Percentiles rank a stretch among this genome's conserved stretches.
Conservation (phyloP, 2,797 vertebrate species). For the Pampus argenteus region DNA sequence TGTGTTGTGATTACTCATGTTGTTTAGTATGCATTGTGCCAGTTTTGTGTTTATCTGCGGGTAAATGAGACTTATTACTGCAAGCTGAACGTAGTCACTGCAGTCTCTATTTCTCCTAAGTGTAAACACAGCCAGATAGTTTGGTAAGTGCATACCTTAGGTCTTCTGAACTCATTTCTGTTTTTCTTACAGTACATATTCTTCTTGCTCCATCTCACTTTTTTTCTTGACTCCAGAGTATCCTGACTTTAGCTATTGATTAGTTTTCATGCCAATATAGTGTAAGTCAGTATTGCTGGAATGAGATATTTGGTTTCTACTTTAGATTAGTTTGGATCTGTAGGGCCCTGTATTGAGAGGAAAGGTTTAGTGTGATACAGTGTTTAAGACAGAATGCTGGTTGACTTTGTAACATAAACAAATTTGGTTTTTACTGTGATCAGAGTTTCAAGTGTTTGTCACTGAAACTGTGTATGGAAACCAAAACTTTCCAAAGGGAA, state of each 20-base stretch:
- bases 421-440: background rate
- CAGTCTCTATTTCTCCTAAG: constrained; percentile 26
- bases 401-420: background rate
- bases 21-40: background rate
- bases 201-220: background rate
- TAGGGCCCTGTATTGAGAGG: background rate
- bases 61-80: constrained; percentile 13
- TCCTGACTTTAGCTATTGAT: constrained; percentile 9
- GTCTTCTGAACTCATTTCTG: constrained; percentile 27
- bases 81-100: constrained; percentile 12
- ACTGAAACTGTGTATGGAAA: background rate
- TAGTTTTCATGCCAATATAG: constrained; percentile 6
- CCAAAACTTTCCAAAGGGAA: background rate
- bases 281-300: constrained; percentile 9
- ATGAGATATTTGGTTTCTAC: background rate
- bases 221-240: constrained; percentile 2
- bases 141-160: constrained; percentile 36
- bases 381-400: background rate
- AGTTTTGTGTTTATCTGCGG: constrained; percentile 7
- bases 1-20: constrained; percentile 23
- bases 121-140: constrained; percentile 44
- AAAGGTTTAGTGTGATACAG: background rate
- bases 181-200: constrained; percentile 12
- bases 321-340: background rate
- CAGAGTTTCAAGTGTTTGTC: constrained; percentile 3